These are phyloP conservation scores for Hyles vespertilio DNA, from an alignment of 1,140 invertebrate genomes.

Conservation along the genomic window DNA sequence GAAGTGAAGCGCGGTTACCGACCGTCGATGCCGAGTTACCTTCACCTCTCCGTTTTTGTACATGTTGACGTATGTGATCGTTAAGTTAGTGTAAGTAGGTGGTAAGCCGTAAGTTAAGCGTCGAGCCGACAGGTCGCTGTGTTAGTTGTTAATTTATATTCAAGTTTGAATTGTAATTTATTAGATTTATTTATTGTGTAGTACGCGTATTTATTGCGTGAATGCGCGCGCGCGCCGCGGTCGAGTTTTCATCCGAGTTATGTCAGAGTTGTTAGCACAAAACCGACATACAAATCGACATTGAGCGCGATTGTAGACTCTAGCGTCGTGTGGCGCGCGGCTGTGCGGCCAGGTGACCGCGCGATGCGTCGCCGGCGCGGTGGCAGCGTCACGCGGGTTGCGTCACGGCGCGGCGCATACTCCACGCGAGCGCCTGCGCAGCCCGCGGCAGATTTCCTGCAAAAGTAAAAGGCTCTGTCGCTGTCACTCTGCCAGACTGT, in stretches of 20 bases:
- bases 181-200: slow-evolving; percentile 54
- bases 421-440: slow-evolving; percentile 1
- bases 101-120: neutral
- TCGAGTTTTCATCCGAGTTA: slow-evolving; percentile 61
- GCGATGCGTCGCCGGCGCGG: neutral
- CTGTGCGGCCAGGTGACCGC: neutral
- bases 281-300: slow-evolving; percentile 66
- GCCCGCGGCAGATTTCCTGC: neutral
- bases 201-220: slow-evolving; percentile 57
- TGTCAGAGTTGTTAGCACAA: slow-evolving; percentile 73
- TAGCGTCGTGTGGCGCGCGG: slow-evolving; percentile 13
- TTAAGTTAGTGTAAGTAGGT: slow-evolving; percentile 12
- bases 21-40: slow-evolving; percentile 20
- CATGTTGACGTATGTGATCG: slow-evolving; percentile 47
- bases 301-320: slow-evolving; percentile 54
- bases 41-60: slow-evolving; percentile 10
- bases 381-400: neutral
- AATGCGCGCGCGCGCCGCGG: slow-evolving; percentile 43
- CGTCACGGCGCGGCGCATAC: slow-evolving; percentile 4
- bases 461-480: slow-evolving; percentile 18
- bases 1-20: slow-evolving; percentile 9
- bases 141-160: slow-evolving; percentile 38
- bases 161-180: slow-evolving; percentile 52
- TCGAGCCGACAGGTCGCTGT: slow-evolving; percentile 36
- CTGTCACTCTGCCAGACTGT: neutral